A percentile compares a stretch with the other conserved stretches of the same genome.
Conservation (phyloP, 2,797 vertebrate genomes). For the Arctocebus calabarensis region DNA sequence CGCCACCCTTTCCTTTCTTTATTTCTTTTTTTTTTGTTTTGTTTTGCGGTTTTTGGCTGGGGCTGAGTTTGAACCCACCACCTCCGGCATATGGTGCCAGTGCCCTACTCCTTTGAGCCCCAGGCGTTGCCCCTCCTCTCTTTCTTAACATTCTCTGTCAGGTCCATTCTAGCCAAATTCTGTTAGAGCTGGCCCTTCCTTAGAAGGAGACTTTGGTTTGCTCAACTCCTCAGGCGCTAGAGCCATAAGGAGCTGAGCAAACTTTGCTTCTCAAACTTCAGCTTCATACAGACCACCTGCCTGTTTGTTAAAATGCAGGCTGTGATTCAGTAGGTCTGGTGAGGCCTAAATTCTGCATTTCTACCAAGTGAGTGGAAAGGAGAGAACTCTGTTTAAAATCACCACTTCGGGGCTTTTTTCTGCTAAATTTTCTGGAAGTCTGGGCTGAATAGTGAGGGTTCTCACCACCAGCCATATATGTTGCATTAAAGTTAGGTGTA, state of each 20-base stretch:
- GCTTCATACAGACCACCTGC: not conserved
- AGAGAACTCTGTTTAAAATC: not conserved
- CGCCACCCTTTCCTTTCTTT: not conserved
- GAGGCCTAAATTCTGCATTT: not conserved
- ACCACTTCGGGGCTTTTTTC: not conserved
- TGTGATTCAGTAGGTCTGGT: not conserved
- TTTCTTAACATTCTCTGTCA: not conserved
- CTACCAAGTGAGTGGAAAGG: not conserved
- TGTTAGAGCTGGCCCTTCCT: not conserved
- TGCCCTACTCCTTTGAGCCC: too few relatives aligned
- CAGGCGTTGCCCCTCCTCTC: not conserved
- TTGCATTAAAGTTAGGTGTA: conserved; percentile 28
- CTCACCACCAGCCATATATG: not conserved
- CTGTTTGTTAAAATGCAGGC: not conserved
- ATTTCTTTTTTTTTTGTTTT: too few relatives aligned
- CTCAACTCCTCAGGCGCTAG: not conserved
- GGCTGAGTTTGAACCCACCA: too few relatives aligned
- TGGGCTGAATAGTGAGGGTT: not conserved
- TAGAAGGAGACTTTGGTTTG: not conserved
- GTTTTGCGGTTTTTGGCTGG: too few relatives aligned
- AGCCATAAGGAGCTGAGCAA: not conserved
- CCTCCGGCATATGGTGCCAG: too few relatives aligned
- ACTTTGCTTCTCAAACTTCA: not conserved
- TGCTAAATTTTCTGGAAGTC: conserved; percentile 35
- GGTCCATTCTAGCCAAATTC: not conserved